Conservation (phyloP, 2,797 vertebrate genomes). For the Botia almorhae region DNA sequence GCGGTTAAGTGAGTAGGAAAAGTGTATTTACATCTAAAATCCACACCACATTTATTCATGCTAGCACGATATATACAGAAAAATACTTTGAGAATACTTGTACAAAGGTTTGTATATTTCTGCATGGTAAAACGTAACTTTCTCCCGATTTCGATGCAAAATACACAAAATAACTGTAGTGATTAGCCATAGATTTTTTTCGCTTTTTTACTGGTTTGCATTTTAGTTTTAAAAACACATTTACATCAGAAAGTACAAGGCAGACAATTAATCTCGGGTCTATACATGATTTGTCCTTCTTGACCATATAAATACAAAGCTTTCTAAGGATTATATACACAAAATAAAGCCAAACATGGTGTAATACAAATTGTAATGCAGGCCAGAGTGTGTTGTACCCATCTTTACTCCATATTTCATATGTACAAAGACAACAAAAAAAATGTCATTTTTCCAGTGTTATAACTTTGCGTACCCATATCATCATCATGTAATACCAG, state of each 20-base stretch:
- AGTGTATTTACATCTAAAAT: constrained; percentile 95
- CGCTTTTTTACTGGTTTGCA: constrained; percentile 63
- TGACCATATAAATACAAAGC: constrained; percentile 85
- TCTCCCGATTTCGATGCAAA: constrained; percentile 83
- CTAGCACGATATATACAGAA: constrained; percentile 92
- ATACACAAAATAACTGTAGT: constrained; percentile 84
- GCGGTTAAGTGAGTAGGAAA: constrained; percentile 85
- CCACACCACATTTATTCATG: constrained; percentile 89
- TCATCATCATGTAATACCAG: constrained; percentile 13
- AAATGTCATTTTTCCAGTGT: constrained; percentile 9
- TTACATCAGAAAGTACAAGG: constrained; percentile 89
- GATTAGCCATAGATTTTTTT: constrained; percentile 79
- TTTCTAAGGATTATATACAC: constrained; percentile 83
- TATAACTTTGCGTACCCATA: constrained; percentile 8
- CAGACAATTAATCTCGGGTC: constrained; percentile 82
- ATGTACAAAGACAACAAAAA: constrained; percentile 56
- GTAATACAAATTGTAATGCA: constrained; percentile 52
- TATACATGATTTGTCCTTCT: constrained; percentile 89
- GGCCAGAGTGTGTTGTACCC: constrained; percentile 51
- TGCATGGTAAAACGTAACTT: constrained; percentile 74
- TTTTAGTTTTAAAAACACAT: constrained; percentile 86
- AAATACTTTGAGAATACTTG: constrained; percentile 82
- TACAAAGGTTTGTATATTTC: constrained; percentile 75
- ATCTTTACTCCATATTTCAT: constrained; percentile 40
- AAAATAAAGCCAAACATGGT: constrained; percentile 59